These are phyloP conservation scores for Chlamydotis undulata DNA, from an alignment of 2,113 vertebrate genomes.

Conservation along the genomic window DNA sequence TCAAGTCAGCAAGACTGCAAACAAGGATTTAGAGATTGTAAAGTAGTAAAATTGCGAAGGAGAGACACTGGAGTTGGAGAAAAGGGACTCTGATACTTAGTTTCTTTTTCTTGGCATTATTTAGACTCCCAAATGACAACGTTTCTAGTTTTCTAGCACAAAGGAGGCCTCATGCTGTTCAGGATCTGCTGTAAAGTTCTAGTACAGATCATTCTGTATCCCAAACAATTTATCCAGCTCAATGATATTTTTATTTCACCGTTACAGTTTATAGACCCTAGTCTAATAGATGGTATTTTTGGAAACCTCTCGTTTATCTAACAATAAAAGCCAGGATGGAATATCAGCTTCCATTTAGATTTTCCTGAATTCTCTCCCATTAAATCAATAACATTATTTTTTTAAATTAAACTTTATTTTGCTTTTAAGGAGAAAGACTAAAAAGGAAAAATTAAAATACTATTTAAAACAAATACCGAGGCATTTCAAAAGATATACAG, in stretches of 20 bases:
- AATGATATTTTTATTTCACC: slow-evolving; percentile 33
- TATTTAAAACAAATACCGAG: background rate
- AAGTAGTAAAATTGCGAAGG: slow-evolving; percentile 24
- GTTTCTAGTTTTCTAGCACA: slow-evolving; percentile 52
- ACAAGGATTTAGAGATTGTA: background rate
- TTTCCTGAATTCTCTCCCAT: slow-evolving; percentile 46
- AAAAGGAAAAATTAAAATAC: background rate
- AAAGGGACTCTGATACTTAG: slow-evolving; percentile 36
- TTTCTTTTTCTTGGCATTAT: slow-evolving; percentile 70
- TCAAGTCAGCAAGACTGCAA: slow-evolving; percentile 10
- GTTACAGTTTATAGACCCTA: slow-evolving; percentile 39
- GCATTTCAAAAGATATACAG: background rate
- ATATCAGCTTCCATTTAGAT: slow-evolving; percentile 31
- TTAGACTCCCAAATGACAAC: slow-evolving; percentile 54
- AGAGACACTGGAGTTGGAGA: slow-evolving; percentile 13
- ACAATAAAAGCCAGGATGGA: slow-evolving; percentile 23
- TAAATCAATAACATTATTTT: slow-evolving; percentile 25
- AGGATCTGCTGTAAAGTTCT: slow-evolving; percentile 44
- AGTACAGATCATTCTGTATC: slow-evolving; percentile 54
- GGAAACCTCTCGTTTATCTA: slow-evolving; percentile 50
- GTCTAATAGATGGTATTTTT: slow-evolving; percentile 50
- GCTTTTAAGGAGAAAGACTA: background rate
- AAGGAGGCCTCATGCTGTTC: slow-evolving; percentile 41
- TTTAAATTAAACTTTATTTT: background rate
- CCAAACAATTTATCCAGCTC: slow-evolving; percentile 57